Conservation (phyloP, 2,888 invertebrate genomes). For the Cryptocephalus primarius region DNA sequence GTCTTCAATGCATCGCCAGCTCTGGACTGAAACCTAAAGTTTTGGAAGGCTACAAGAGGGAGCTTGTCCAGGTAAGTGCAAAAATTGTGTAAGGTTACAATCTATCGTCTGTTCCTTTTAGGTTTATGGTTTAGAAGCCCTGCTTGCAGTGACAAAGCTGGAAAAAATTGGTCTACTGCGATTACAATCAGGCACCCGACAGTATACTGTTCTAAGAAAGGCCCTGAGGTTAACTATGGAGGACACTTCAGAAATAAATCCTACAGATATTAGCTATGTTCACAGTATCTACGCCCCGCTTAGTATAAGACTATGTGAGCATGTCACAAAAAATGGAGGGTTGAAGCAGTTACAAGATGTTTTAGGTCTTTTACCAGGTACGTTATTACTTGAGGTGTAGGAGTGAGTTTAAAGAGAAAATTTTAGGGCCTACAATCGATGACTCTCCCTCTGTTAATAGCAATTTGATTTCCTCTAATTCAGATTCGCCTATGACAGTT, state of each 20-base stretch:
- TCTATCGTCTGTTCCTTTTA: constrained; percentile 31
- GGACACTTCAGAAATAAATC: constrained; percentile 72
- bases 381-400: not conserved
- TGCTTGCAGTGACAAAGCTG: constrained; percentile 72
- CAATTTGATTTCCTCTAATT: constrained; percentile 27
- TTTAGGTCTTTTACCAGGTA: constrained; percentile 65
- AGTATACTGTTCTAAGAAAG: constrained; percentile 68
- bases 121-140: constrained; percentile 78
- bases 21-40: constrained; percentile 89
- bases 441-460: constrained; percentile 42
- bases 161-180: constrained; percentile 78
- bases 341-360: constrained; percentile 78
- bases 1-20: constrained; percentile 84
- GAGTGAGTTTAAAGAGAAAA: not conserved
- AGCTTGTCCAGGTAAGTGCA: constrained; percentile 40
- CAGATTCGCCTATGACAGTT: constrained; percentile 58
- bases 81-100: not conserved
- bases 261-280: constrained; percentile 82
- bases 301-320: constrained; percentile 76
- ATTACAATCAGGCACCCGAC: constrained; percentile 59
- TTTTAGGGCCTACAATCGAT: constrained; percentile 52
- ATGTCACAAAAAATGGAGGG: constrained; percentile 62
- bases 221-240: constrained; percentile 79
- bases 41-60: constrained; percentile 52
- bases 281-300: constrained; percentile 91